Percentiles rank a stretch among this genome's conserved stretches.
phyloP scores from a whole-genome alignment of 53 echinoderm and acorn worm species.

The Astropecten irregularis region DNA sequence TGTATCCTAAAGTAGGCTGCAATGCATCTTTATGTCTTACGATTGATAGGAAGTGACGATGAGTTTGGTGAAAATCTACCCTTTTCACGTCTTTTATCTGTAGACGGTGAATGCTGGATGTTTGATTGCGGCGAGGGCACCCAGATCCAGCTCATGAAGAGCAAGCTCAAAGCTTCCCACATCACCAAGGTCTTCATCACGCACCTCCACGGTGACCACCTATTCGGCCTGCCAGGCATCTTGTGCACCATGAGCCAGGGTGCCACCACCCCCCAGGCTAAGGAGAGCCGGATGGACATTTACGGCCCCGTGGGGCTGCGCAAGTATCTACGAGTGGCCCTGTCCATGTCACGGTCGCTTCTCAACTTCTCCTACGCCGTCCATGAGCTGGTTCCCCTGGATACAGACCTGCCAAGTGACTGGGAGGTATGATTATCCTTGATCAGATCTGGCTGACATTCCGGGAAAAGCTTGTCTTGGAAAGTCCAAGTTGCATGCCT shows the following conservation, averaged over 20 bases:
- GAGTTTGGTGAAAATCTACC: too few relatives aligned
- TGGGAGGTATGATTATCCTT: conserved; percentile 82
- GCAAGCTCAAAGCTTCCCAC: conserved; percentile 59
- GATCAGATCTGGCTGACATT: too few relatives aligned
- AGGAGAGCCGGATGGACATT: conserved; percentile 49
- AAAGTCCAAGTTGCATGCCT: too few relatives aligned
- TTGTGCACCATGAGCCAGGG: conserved; percentile 75
- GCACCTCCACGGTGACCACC: conserved; percentile 86
- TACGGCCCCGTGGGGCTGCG: conserved; percentile 80
- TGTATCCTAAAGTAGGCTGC: too few relatives aligned
- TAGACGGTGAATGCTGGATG: conserved; percentile 72
- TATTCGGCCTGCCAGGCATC: conserved; percentile 77
- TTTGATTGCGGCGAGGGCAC: conserved; percentile 90
- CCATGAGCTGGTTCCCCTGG: conserved; percentile 67
- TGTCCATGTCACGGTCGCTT: conserved; percentile 69
- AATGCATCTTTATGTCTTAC: too few relatives aligned
- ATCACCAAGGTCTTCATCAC: conserved; percentile 86
- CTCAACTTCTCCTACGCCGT: conserved; percentile 64
- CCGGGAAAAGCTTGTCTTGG: too few relatives aligned
- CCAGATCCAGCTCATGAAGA: conserved; percentile 78
- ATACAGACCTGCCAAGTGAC: conserved; percentile 63
- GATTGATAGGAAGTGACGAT: too few relatives aligned
- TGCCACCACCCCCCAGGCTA: not conserved
- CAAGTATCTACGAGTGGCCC: conserved; percentile 63
- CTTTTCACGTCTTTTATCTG: too few relatives aligned